Evolutionary conservation across 1,140 invertebrate species (phyloP).

Genomic region (Drosophila pectinifera): DNA sequence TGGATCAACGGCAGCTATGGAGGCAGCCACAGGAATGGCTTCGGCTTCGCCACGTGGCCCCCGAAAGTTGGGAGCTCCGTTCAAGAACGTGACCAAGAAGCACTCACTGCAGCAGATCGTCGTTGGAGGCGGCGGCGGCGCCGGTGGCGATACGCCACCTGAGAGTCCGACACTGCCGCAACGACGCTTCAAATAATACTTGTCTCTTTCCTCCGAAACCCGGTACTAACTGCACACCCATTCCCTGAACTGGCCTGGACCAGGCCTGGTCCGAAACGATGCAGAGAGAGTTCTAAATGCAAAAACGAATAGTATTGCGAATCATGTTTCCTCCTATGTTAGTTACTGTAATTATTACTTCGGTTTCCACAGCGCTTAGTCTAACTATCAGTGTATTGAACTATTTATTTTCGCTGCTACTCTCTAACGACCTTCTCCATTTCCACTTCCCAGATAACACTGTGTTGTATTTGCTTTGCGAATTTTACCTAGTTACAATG

Average conservation of each 20-base stretch:
- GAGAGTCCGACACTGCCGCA: slow-evolving; percentile 85
- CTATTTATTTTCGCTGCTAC: slow-evolving; percentile 59
- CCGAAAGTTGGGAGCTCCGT: slow-evolving; percentile 85
- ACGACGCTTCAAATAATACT: slow-evolving; percentile 78
- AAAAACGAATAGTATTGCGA: slow-evolving; percentile 75
- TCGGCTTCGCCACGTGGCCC: slow-evolving; percentile 85
- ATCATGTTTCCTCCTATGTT: slow-evolving; percentile 63
- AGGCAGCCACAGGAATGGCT: slow-evolving; percentile 59
- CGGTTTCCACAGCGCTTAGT: slow-evolving; percentile 52
- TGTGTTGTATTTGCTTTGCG: slow-evolving; percentile 44
- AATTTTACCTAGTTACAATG: slow-evolving; percentile 43
- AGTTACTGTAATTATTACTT: slow-evolving; percentile 73
- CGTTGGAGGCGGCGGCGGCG: slow-evolving; percentile 51
- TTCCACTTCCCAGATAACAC: slow-evolving; percentile 25
- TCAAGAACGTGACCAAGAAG: slow-evolving; percentile 85
- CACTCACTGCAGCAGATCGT: slow-evolving; percentile 78
- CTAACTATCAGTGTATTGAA: slow-evolving; percentile 64
- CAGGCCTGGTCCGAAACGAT: too few species aligned
- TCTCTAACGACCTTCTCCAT: slow-evolving; percentile 32
- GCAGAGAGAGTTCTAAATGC: slow-evolving; percentile 57
- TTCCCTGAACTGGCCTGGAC: slow-evolving; percentile 52
- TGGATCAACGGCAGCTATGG: slow-evolving; percentile 78
- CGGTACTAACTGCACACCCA: slow-evolving; percentile 63
- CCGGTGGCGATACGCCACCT: slow-evolving; percentile 83
- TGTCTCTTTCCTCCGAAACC: slow-evolving; percentile 37